Evolutionary conservation across 2,113 vertebrate species (phyloP).

Genomic region (Peromyscus leucopus): DNA sequence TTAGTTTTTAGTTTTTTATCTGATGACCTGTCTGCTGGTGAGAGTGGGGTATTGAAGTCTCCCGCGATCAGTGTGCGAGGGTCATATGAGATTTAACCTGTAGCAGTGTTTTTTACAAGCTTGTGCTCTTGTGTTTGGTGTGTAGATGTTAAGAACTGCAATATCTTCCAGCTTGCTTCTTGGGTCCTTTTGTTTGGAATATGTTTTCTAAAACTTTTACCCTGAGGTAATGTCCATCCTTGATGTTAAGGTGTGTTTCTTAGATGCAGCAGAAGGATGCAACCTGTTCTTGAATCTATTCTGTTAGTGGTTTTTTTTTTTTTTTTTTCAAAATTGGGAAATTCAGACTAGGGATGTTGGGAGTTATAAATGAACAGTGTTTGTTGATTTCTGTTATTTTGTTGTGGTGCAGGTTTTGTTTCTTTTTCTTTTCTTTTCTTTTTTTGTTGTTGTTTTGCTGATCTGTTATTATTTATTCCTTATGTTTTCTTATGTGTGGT

Average conservation of each 20-base stretch:
- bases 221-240: neutral
- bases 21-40: neutral
- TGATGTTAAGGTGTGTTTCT: neutral
- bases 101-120: neutral
- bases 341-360: neutral
- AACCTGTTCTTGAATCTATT: neutral
- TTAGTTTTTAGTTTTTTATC: neutral
- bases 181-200: neutral
- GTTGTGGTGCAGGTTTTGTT: neutral
- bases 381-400: neutral
- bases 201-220: neutral
- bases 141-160: neutral
- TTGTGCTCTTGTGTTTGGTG: neutral
- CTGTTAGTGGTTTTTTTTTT: neutral
- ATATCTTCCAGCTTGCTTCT: neutral
- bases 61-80: neutral
- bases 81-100: neutral
- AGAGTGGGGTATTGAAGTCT: neutral
- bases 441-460: neutral
- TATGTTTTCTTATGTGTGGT: neutral
- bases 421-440: neutral
- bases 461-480: neutral
- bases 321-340: no score
- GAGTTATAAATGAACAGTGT: neutral
- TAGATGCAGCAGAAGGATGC: neutral